Percentiles rank a stretch among this genome's conserved stretches.
These are phyloP conservation scores for Eulithis prunata DNA, from an alignment of 2,888 invertebrate species.

Conservation along the genomic window DNA sequence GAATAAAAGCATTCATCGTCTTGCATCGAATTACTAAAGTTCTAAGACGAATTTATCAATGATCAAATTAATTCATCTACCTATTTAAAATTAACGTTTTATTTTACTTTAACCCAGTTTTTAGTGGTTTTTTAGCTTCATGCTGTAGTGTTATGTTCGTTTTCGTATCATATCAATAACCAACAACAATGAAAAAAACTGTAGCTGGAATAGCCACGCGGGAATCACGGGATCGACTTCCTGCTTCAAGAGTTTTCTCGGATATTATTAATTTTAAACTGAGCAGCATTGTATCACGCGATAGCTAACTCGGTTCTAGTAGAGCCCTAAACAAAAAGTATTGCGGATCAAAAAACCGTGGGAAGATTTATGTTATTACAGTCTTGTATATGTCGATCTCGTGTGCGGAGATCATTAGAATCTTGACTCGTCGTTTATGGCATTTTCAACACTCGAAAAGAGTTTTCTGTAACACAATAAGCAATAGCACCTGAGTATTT, in stretches of 20 bases:
- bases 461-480: background rate
- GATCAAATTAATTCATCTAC: too few relatives aligned
- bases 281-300: slow-evolving; percentile 56
- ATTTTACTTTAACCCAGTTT: too few relatives aligned
- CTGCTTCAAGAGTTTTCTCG: slow-evolving; percentile 24
- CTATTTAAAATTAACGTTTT: too few relatives aligned
- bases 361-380: slow-evolving; percentile 48
- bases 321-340: slow-evolving; percentile 47
- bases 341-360: slow-evolving; percentile 54
- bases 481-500: too few relatives aligned
- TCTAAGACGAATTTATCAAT: too few relatives aligned
- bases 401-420: slow-evolving; percentile 27
- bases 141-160: too few relatives aligned
- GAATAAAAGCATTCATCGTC: too few relatives aligned
- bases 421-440: slow-evolving; percentile 10
- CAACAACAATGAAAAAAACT: background rate
- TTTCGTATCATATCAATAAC: too few relatives aligned
- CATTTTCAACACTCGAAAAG: background rate
- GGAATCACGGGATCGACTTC: slow-evolving; percentile 47
- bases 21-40: too few relatives aligned
- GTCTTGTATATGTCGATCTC: slow-evolving; percentile 21
- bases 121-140: too few relatives aligned
- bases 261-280: slow-evolving; percentile 32
- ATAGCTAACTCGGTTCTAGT: slow-evolving; percentile 53
- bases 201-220: slow-evolving; percentile 17